Percentiles rank a stretch among this genome's conserved stretches.
These are phyloP conservation scores for Chiroxiphia lanceolata DNA, from an alignment of 2,797 vertebrate species.

Conservation along the genomic window DNA sequence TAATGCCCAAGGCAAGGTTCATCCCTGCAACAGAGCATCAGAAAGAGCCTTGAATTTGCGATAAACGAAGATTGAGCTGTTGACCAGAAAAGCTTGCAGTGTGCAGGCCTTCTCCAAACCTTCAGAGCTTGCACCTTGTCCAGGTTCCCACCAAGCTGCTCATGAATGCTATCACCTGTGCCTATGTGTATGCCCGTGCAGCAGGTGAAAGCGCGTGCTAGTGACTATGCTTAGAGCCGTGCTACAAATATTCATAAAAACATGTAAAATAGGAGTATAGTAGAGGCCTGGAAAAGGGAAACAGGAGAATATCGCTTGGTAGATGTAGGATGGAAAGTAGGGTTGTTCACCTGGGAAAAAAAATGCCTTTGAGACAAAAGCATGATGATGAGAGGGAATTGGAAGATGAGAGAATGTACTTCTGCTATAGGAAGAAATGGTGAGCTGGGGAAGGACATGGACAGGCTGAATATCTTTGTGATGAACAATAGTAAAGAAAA, in stretches of 20 bases:
- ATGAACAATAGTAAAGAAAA: background rate
- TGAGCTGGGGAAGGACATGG: background rate
- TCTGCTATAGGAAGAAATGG: background rate
- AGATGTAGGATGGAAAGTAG: background rate
- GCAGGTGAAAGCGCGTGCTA: background rate
- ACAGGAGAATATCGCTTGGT: background rate
- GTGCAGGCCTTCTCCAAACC: background rate
- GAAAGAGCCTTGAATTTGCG: background rate
- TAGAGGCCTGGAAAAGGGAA: background rate
- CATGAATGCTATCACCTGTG: background rate
- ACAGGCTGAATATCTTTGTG: background rate
- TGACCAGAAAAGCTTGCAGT: background rate
- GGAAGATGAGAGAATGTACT: background rate
- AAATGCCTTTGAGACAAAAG: background rate
- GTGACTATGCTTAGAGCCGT: background rate
- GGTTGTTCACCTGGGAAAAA: fast-evolving
- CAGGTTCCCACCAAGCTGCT: background rate
- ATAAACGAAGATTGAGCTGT: background rate
- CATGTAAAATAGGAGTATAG: background rate
- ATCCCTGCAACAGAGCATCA: background rate
- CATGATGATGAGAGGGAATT: background rate
- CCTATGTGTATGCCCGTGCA: background rate
- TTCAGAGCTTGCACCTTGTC: background rate
- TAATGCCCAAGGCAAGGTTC: background rate
- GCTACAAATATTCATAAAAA: background rate